Conservation (phyloP, 2,113 vertebrate species). For the Heliornis fulica region DNA sequence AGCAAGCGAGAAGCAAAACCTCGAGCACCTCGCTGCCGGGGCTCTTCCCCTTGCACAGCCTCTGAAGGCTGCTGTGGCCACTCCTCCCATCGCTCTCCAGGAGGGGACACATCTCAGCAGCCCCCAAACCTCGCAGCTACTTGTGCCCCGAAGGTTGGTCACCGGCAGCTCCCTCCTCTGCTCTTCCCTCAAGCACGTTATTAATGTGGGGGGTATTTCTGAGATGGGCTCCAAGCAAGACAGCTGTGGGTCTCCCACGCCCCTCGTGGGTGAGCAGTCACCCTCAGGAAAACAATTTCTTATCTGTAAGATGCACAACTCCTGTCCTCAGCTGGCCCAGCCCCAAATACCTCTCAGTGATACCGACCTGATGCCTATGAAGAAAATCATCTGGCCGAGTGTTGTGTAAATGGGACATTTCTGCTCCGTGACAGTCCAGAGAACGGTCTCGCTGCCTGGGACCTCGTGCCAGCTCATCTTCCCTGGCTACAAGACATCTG, state of each 20-base stretch:
- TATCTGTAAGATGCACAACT: not conserved
- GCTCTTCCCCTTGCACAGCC: not conserved
- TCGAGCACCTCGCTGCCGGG: not conserved
- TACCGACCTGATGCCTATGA: not conserved
- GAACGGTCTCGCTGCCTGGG: fast-evolving
- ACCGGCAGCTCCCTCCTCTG: not conserved
- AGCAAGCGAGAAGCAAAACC: not conserved
- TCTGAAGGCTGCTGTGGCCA: not conserved
- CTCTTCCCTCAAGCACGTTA: not conserved
- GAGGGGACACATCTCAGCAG: not conserved
- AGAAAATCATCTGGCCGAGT: not conserved
- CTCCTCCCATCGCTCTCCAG: not conserved
- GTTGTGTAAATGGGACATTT: not conserved
- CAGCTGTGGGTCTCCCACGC: not conserved
- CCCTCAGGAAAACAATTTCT: not conserved
- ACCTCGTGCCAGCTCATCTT: fast-evolving
- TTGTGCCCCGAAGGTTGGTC: not conserved
- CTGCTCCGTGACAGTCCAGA: not conserved
- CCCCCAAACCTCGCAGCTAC: not conserved
- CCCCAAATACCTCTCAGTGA: not conserved
- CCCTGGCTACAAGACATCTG: not conserved
- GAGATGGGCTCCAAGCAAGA: not conserved
- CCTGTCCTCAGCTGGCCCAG: not conserved
- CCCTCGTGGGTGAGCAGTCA: not conserved
- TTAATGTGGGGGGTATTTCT: not conserved